A percentile compares a stretch with the other conserved stretches of the same genome.
Evolutionary conservation across 2,888 invertebrate genomes (phyloP).

Genomic region (Hemithea aestivaria): DNA sequence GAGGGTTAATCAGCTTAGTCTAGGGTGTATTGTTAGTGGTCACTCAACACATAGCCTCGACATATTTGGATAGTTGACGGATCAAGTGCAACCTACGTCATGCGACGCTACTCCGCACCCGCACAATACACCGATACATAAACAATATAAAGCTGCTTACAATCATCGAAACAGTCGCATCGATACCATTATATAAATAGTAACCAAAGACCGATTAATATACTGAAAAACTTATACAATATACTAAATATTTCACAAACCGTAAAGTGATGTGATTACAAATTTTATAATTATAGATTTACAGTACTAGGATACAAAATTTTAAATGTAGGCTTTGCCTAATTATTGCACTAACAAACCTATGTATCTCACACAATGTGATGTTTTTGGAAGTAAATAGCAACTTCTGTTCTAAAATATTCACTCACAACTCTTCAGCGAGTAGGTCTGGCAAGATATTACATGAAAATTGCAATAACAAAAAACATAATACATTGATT

Average conservation of each 20-base stretch:
- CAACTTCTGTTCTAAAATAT: slow-evolving; percentile 20
- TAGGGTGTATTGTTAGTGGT: slow-evolving; percentile 50
- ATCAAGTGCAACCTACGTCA: too few species aligned
- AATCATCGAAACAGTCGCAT: slow-evolving; percentile 42
- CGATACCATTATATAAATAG: slow-evolving; percentile 27
- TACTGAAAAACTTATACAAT: slow-evolving; percentile 10
- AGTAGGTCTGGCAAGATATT: too few species aligned
- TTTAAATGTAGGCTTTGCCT: slow-evolving; percentile 74
- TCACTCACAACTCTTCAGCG: slow-evolving; percentile 14
- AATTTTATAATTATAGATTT: slow-evolving; percentile 45
- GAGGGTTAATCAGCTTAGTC: slow-evolving; percentile 54
- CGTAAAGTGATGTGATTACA: slow-evolving; percentile 33
- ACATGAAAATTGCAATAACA: too few species aligned
- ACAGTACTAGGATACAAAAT: slow-evolving; percentile 68
- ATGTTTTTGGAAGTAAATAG: slow-evolving; percentile 60
- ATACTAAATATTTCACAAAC: slow-evolving; percentile 23
- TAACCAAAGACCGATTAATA: slow-evolving; percentile 9
- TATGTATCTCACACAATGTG: slow-evolving; percentile 60
- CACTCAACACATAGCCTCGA: slow-evolving; percentile 63
- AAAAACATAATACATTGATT: too few species aligned
- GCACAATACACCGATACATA: slow-evolving; percentile 17
- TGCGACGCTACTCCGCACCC: too few species aligned
- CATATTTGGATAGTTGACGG: slow-evolving; percentile 50
- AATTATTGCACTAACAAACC: slow-evolving; percentile 75
- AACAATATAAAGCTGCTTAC: slow-evolving; percentile 45